phyloP scores from a whole-genome alignment of 1,140 invertebrate species.

The Drosophila punjabiensis region DNA sequence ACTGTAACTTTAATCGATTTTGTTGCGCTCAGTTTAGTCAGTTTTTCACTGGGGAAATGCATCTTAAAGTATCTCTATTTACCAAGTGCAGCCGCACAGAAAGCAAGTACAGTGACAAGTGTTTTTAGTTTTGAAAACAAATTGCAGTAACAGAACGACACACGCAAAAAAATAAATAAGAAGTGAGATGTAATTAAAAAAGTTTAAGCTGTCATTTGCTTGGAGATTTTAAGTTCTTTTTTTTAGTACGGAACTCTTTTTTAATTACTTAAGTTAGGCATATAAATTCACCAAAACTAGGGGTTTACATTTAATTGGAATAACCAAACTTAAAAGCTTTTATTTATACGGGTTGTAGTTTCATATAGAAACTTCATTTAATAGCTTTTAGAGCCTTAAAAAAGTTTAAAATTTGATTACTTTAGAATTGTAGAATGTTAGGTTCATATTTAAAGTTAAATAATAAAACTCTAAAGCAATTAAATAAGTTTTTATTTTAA shows the following conservation, averaged over 20 bases:
- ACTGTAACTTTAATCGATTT: conserved; percentile 28
- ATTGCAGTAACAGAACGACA: not conserved
- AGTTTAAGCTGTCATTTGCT: not conserved
- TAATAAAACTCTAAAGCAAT: not conserved
- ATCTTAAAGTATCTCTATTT: conserved; percentile 12
- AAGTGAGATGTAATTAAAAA: not conserved
- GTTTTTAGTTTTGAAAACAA: conserved; percentile 7
- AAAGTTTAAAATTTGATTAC: not conserved
- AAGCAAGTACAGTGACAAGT: conserved; percentile 1
- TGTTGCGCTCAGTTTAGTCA: conserved; percentile 22
- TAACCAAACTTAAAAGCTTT: not conserved
- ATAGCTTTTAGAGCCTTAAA: not conserved
- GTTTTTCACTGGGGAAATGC: not conserved
- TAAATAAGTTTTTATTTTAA: not conserved
- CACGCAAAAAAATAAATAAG: not conserved
- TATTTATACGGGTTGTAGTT: no score
- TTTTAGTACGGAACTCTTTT: no score
- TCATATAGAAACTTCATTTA: not conserved
- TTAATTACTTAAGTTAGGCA: not conserved
- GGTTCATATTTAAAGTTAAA: not conserved
- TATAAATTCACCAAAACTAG: not conserved
- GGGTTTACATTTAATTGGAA: not conserved
- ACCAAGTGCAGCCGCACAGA: conserved; percentile 11
- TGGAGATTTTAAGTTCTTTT: no score
- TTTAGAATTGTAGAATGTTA: not conserved